Base-by-base conservation (phyloP, 92 coral and sea anemone species). In the Palythoa grandis region DNA sequence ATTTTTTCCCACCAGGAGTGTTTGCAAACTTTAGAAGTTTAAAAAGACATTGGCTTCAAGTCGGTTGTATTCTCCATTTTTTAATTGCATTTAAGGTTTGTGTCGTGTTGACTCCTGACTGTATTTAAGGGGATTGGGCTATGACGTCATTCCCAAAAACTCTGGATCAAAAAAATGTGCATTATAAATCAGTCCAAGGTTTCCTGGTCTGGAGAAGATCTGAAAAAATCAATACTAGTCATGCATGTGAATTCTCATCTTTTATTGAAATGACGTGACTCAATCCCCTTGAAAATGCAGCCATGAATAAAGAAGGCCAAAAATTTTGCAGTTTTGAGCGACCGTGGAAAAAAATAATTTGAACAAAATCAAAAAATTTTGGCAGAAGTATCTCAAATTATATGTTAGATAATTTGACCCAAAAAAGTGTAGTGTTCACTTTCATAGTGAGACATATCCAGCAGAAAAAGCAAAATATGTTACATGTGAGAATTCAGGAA, bases 251-350 rank as follows among this genome's bases (percentile, higher is more conserved):
- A 24, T n/a, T 66, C 6, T 66, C 11, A 4, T 66, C 35, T 66
- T 66, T 66, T 23, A 4, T 66, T n/a, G 71, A 29, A 57, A 57
- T 57, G 4, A 11, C 63, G 63, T 57, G n/a, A 69, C 74, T 69
- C 50, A 69, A 23, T 10, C 47, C 74, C 6, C 47, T 37, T 69
- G 47, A 69, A 69, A 69, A 69, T 69, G 74, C 74, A 69, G 74
- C 7, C 74, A 69, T 69, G 74, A 69, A 69, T 17, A 48, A 69
- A 69, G 47, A 69, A 69, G 47, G 74, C 74, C 47, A 69, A 69
- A 25, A 69, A 5, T 29, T 5, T 9, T 69, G 19, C 47, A 0
- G 29, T 63, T 5, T 63, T 63, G 9, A 63, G 25, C 69, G n/a
- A 63, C 67, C 0, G 67, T 60, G 15, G 24, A 60, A 60, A 14